These are phyloP conservation scores for Julus scanicus DNA, from an alignment of 2,888 invertebrate species.

Conservation along the genomic window DNA sequence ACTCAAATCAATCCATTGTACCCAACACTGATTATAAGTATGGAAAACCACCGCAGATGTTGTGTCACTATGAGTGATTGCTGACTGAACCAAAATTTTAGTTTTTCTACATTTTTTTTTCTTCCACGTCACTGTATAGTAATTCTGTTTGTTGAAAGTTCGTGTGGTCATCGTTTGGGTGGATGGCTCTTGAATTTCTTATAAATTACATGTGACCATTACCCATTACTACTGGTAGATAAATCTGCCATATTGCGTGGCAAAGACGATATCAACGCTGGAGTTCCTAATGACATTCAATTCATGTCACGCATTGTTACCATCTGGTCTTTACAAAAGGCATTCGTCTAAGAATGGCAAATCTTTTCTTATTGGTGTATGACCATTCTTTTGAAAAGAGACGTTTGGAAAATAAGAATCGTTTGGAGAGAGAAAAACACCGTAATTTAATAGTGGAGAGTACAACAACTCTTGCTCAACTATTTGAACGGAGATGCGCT, in stretches of 20 bases:
- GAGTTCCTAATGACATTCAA: constrained; percentile 22
- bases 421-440: not conserved
- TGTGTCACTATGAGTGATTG: no score
- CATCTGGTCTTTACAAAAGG: not conserved
- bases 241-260: not conserved
- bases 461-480: not conserved
- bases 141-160: no score
- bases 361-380: not conserved
- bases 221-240: not conserved
- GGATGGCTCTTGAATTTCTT: not conserved
- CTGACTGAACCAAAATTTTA: no score
- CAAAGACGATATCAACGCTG: not conserved
- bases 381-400: not conserved
- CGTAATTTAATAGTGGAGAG: constrained; percentile 20
- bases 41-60: no score
- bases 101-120: no score
- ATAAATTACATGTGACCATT: not conserved
- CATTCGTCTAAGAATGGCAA: constrained; percentile 28
- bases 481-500: not conserved
- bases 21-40: no score
- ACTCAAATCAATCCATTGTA: no score
- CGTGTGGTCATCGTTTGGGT: not conserved
- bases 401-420: constrained; percentile 22
- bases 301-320: constrained; percentile 15
- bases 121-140: no score